Evolutionary conservation across 2,113 vertebrate genomes (phyloP).

Genomic region (mouse (Mus musculus)): GRCm39 chr6:110159001-110159500

Average conservation of each 20-base stretch:
- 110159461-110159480: neutral
- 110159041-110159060: neutral
- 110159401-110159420: neutral
- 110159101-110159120: neutral
- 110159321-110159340: constrained; percentile 9
- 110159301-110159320: neutral
- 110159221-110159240: neutral
- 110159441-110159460: neutral
- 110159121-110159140: constrained; percentile 29
- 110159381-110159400: neutral
- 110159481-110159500: neutral
- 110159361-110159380: constrained; percentile 8
- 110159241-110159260: constrained; percentile 46
- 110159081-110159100: constrained; percentile 3
- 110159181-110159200: neutral
- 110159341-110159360: constrained; percentile 29
- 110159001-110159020: constrained; percentile 25
- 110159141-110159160: constrained; percentile 40
- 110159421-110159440: neutral
- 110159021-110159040: neutral
- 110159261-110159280: constrained; percentile 41
- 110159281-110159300: constrained; percentile 18
- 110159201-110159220: constrained; percentile 35
- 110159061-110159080: neutral
- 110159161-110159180: neutral